These are phyloP conservation scores for Homarus gammarus DNA, from an alignment of 2,888 invertebrate genomes.

Conservation along the genomic window DNA sequence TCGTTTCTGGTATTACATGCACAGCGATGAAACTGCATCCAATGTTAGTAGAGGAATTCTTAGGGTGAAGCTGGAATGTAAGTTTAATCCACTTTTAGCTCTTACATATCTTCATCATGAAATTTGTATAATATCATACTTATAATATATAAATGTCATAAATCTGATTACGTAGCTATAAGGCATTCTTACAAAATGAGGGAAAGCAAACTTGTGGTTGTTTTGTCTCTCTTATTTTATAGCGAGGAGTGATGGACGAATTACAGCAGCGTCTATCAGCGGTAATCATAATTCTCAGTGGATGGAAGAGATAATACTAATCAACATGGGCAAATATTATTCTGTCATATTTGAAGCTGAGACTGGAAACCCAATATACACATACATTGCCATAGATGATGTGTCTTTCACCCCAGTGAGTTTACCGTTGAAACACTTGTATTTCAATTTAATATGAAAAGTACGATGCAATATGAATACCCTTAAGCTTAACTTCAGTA, in stretches of 20 bases:
- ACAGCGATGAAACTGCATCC: conserved; percentile 2
- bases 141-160: background rate
- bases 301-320: conserved; percentile 39
- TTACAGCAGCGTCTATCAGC: conserved; percentile 10
- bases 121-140: background rate
- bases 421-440: background rate
- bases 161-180: background rate
- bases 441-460: background rate
- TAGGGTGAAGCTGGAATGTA: conserved; percentile 47
- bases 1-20: conserved; percentile 67
- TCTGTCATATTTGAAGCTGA: conserved; percentile 67
- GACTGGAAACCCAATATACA: conserved; percentile 39
- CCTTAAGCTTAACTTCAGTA: too few relatives aligned
- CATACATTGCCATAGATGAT: conserved; percentile 67
- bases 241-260: conserved; percentile 26
- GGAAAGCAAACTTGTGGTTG: background rate
- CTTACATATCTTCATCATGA: too few relatives aligned
- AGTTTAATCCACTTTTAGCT: background rate
- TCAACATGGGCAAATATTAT: conserved; percentile 13
- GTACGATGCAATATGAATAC: too few relatives aligned
- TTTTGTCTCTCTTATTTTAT: background rate
- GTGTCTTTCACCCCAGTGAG: conserved; percentile 66
- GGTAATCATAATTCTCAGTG: conserved; percentile 42
- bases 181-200: too few relatives aligned
- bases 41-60: conserved; percentile 53